Conservation (phyloP, 2,888 invertebrate genomes). For the Holacanthella duospinosa region DNA sequence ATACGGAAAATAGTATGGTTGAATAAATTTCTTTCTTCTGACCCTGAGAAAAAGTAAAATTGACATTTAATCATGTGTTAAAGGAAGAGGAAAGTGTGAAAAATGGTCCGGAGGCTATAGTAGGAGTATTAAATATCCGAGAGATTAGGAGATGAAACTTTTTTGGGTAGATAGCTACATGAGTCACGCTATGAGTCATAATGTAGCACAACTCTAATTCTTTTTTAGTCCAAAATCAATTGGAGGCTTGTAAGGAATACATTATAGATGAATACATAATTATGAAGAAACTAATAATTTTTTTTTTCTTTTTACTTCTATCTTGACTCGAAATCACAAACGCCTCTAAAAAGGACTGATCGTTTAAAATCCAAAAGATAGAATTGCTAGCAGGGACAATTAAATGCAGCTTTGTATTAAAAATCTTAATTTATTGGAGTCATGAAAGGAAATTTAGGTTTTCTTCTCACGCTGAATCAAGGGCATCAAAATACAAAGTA, state of each 20-base stretch:
- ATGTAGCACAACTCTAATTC: background rate
- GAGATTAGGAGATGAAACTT: background rate
- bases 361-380: too few species aligned
- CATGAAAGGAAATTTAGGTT: too few species aligned
- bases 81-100: background rate
- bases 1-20: background rate
- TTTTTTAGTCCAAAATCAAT: background rate
- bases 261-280: background rate
- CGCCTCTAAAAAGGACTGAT: too few species aligned
- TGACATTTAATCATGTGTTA: background rate
- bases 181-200: background rate
- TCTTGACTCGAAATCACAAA: too few species aligned
- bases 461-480: too few species aligned
- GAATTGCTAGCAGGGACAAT: too few species aligned
- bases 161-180: background rate
- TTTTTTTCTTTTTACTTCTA: too few species aligned
- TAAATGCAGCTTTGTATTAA: too few species aligned
- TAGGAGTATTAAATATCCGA: background rate
- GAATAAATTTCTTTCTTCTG: background rate
- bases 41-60: background rate
- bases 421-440: too few species aligned
- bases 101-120: background rate
- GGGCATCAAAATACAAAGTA: too few species aligned
- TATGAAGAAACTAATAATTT: too few species aligned
- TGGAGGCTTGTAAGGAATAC: background rate